Conservation (phyloP, 2,797 vertebrate genomes). For the Tarsius wallacei region DNA sequence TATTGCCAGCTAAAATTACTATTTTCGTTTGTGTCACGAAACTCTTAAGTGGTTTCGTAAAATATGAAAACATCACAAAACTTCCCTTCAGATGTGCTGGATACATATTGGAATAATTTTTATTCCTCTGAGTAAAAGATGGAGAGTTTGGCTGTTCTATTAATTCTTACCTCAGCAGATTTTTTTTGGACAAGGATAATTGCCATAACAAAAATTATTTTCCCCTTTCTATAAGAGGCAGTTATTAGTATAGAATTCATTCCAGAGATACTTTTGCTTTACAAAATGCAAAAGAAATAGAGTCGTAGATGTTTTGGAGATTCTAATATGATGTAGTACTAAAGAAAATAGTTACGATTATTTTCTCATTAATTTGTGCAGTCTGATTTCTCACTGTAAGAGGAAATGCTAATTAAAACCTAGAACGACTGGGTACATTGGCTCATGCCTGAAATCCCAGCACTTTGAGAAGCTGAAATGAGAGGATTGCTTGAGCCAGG, state of each 20-base stretch:
- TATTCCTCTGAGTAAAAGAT: slow-evolving; percentile 70
- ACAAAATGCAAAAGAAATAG: slow-evolving; percentile 22
- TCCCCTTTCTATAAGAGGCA: slow-evolving; percentile 34
- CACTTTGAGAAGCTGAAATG: too few relatives aligned
- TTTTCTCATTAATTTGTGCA: slow-evolving; percentile 37
- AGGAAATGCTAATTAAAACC: slow-evolving; percentile 1
- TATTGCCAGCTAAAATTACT: slow-evolving; percentile 73
- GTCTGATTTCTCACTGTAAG: neutral
- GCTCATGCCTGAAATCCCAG: too few relatives aligned
- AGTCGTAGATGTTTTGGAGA: neutral
- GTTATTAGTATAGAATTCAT: slow-evolving; percentile 37
- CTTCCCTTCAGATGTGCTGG: slow-evolving; percentile 60
- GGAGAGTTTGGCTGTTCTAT: slow-evolving; percentile 68
- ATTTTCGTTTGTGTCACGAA: slow-evolving; percentile 77
- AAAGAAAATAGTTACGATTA: neutral
- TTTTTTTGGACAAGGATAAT: slow-evolving; percentile 62
- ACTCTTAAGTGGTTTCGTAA: slow-evolving; percentile 75
- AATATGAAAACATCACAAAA: slow-evolving; percentile 73
- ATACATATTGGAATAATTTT: slow-evolving; percentile 29
- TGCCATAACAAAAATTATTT: slow-evolving; percentile 42
- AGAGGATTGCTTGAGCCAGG: too few relatives aligned
- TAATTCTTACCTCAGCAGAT: slow-evolving; percentile 67
- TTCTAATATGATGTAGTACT: neutral
- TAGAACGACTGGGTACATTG: too few relatives aligned
- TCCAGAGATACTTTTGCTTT: neutral